Base-by-base conservation (phyloP, 2,113 vertebrate genomes). In the Holacanthus passer region DNA sequence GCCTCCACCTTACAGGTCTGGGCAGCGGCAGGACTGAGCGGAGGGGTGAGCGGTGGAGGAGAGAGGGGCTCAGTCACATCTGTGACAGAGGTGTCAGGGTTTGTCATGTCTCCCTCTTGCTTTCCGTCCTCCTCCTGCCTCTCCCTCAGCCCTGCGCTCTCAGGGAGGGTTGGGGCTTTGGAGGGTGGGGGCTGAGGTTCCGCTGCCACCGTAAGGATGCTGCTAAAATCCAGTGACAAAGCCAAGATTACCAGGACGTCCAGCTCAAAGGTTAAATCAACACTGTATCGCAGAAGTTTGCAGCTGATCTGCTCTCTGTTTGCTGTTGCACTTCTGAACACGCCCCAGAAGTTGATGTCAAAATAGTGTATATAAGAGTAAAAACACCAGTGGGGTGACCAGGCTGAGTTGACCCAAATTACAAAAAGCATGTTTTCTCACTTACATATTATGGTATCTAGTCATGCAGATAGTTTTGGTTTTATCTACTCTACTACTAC, bases 221-320 rank as follows among this genome's bases (percentile, higher is more conserved):
- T 89, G 93, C 89, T 93, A 95, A 87, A 95, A 90, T 67, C 87
- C 91, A 88, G 73, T 87, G 81, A 95, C 85, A 94, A 67, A 63
- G 24, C 60, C 83, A 47, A 77, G 73, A 84, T 91, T 81, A 93
- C 75, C 56, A 84, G 62, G 22, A 77, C 62, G 79, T 65, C 77
- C 24, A 65, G 50, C 37, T 71, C 32, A 58, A 48, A 37, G 45
- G 14, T 64, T 73, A 64, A 83, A 87, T 79, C 66, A 31, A 64
- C 70, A 74, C 60, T 6, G 47, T 3, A 56, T 80, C 72, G 66
- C 63, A 71, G 35, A 27, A 58, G 29, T 70, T 60, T 29, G 32
- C 66, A 53, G 71, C 75, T 81, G 76, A 64, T 68, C 32, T 41
- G 29, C 35, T 72, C 35, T 22, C 62, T 35, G 27, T 55, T 16